Conservation (phyloP, 2,888 invertebrate genomes). For the Yponomeuta sedellus region DNA sequence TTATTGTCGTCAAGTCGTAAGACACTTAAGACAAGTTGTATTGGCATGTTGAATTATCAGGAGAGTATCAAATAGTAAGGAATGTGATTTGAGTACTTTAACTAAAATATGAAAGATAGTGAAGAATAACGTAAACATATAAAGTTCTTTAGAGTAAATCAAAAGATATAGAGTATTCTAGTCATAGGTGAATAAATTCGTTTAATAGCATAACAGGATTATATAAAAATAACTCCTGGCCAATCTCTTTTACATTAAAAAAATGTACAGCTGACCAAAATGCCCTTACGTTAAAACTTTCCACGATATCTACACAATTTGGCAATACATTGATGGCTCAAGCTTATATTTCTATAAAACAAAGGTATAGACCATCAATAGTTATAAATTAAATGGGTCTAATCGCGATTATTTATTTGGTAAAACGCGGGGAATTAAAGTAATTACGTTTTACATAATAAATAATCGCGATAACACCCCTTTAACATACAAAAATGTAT, state of each 20-base stretch:
- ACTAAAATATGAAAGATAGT: neutral
- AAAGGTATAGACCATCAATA: neutral
- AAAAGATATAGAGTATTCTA: conserved; percentile 1
- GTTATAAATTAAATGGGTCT: no score
- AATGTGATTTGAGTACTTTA: neutral
- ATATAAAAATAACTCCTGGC: neutral
- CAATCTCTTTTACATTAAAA: neutral
- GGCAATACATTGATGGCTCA: neutral
- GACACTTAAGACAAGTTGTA: neutral
- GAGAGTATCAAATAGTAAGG: conserved; percentile 27
- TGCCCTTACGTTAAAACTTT: neutral
- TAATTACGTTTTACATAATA: no score
- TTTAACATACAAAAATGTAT: no score
- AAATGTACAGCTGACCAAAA: conserved; percentile 14
- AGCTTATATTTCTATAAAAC: no score
- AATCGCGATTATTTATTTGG: no score
- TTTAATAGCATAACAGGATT: neutral
- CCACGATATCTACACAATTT: neutral
- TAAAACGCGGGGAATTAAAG: no score
- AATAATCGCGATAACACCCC: no score
- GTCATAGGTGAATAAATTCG: conserved; percentile 11
- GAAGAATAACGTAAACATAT: neutral
- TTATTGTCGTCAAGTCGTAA: conserved; percentile 17
- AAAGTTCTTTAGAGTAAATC: neutral
- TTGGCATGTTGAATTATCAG: conserved; percentile 27